phyloP scores from a whole-genome alignment of 1,140 invertebrate species.

The Drosophila novamexicana region DNA sequence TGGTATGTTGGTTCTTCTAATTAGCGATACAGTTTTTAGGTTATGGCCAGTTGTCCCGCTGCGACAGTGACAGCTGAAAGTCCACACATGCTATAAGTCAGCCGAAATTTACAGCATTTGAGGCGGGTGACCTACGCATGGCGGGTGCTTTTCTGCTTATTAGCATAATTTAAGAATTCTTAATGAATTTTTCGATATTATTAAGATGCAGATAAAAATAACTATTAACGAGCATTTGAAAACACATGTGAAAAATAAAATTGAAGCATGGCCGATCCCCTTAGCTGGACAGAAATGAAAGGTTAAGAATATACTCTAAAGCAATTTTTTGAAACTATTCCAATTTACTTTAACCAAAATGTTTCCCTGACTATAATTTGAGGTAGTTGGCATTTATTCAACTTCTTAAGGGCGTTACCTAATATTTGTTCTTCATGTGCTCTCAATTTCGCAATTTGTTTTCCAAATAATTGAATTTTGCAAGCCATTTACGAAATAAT shows the following conservation, averaged over 20 bases:
- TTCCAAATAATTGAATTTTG: slow-evolving; percentile 20
- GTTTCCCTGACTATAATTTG: too few species aligned
- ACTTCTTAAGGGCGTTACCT: too few species aligned
- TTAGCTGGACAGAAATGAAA: too few species aligned
- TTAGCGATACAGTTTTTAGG: slow-evolving; percentile 47
- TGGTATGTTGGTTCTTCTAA: slow-evolving; percentile 58
- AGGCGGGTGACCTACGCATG: slow-evolving; percentile 23
- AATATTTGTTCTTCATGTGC: not conserved
- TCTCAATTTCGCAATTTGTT: slow-evolving; percentile 19
- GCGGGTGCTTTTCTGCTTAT: slow-evolving; percentile 15
- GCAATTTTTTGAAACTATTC: too few species aligned
- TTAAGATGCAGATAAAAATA: slow-evolving; percentile 1
- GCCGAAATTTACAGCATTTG: slow-evolving; percentile 30
- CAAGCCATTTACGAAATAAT: slow-evolving; percentile 32
- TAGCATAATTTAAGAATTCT: slow-evolving; percentile 22
- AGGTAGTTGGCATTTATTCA: too few species aligned
- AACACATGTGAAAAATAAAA: not conserved
- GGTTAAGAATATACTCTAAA: too few species aligned
- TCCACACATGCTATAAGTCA: slow-evolving; percentile 44
- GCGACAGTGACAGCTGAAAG: slow-evolving; percentile 55
- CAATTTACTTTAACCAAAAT: too few species aligned
- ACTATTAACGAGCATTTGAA: slow-evolving; percentile 1
- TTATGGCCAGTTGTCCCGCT: slow-evolving; percentile 42
- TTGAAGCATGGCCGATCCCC: not conserved
- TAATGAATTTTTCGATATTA: slow-evolving; percentile 24